Evolutionary conservation across 2,113 vertebrate genomes (phyloP), one percentile per base, ranked within the genome.

Genomic region (Notarius quadriscutis): DNA sequence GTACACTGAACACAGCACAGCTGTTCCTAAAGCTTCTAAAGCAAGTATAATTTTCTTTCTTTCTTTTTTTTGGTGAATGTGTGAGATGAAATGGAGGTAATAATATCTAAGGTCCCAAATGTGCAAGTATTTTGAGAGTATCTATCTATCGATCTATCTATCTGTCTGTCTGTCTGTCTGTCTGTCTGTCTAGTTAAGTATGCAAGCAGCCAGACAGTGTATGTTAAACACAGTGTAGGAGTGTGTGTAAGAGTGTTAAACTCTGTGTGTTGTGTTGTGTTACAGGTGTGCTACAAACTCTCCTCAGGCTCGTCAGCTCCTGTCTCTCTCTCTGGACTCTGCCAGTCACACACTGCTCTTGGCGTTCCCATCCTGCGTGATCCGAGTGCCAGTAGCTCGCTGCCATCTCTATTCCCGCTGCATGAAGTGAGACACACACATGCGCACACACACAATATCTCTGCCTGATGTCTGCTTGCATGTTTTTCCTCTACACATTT

Each of bases 401-500:
- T 99, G 98, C 94, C 97, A 98, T 89, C 97, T 97, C 89, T 95
- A 98, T 90, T 96, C 97, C 0, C 95, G 96, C 63, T 99, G 98
- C 94, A 97, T 99, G 96, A 99, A 97, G 98, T 99, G 91, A 97
- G 98, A 95, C 4, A 1, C 41, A 27, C 25, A 83, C 79, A 74
- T 22, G n/a, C 77, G 15, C 88, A 65, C 72, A 60, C 41, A 48
- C 81, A 87, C 51, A 80, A 62, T 81, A 17, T 74, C 82, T 88
- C 71, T 75, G 78, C 81, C 75, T 27, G 6, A 58, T 83, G 71
- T 89, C 86, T 84, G 75, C 58, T 86, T 80, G 17, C 62, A 85
- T 78, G 27, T 71, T 34, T 14, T 7, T 7, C 25, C 25, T 0
- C 7, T 14, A 14, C n/a, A n/a, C n/a, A 5, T 5, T 15, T 71